Conservation (phyloP, 2,797 vertebrate genomes). For the Rhynchotus rufescens region DNA sequence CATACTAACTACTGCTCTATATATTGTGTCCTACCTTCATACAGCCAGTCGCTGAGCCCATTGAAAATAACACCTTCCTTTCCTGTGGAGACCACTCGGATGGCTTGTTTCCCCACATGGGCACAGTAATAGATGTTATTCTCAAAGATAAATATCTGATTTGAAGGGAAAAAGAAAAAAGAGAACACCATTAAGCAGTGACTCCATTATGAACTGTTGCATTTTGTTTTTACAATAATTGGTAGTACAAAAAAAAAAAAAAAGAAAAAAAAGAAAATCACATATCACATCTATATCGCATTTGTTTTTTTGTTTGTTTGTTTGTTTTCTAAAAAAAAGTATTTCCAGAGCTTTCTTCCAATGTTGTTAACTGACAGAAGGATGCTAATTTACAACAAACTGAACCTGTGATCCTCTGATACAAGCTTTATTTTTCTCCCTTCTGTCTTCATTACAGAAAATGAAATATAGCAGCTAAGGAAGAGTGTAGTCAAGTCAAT, state of each 20-base stretch:
- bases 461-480: background rate
- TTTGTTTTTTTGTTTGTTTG: background rate
- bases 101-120: conserved; percentile 88
- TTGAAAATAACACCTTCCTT: conserved; percentile 95
- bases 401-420: background rate
- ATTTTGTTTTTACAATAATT: conserved; percentile 31
- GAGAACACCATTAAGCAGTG: conserved; percentile 36
- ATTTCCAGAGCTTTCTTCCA: conserved; percentile 19
- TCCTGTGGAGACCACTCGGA: conserved; percentile 94
- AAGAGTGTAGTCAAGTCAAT: background rate
- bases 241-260: background rate
- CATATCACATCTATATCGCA: background rate
- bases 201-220: background rate
- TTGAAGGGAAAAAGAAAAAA: conserved; percentile 52
- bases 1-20: conserved; percentile 8
- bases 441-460: conserved; percentile 16
- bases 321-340: background rate
- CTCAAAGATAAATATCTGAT: conserved; percentile 97
- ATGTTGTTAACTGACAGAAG: background rate
- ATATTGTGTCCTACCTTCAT: conserved; percentile 87
- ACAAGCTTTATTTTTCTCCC: background rate
- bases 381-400: conserved; percentile 37
- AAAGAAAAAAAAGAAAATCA: background rate
- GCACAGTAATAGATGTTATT: conserved; percentile 98
- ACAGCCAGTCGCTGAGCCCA: conserved; percentile 96